Base-by-base conservation (phyloP, 2,113 vertebrate genomes). In the Azemiops feae region DNA sequence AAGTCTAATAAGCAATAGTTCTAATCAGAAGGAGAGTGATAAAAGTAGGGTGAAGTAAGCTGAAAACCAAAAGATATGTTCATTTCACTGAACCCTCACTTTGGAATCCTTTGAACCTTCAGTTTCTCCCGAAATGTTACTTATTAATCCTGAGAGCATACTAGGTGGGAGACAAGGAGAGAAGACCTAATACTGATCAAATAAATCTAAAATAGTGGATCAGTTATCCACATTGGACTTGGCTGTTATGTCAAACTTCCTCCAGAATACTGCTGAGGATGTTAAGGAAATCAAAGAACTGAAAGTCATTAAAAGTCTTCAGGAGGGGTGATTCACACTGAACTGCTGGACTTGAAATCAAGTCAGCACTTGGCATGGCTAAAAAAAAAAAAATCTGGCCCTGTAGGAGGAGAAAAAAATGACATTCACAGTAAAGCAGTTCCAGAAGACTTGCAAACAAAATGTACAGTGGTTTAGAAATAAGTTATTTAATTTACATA, bases 321-420 rank as follows among this genome's bases (percentile, higher is more conserved):
- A 81, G 52, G 54, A 90, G 92, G 87, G 86, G 64, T 85, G 39
- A 93, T 89, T 90, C 69, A 85, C 74, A 58, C 54, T 60, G 43
- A 93, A 90, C 47, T 60, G 81, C 89, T 90, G 89, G 55, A 93
- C 55, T 86, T 86, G 74, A 93, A 89, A 74, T 52, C 69, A 58
- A 52, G 69, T 39, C 12, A 85, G 50, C 53, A 58, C 12, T 50
- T 18, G 47, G 64, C n/a, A 90, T 86, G n/a, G 23, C n/a, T 87
- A 25, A 54, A 54, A 52, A 90, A 64, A 81, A 74, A 39, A 64
- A 87, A 69, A 52, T 27, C 45, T 87, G 47, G 55, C 47, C 34
- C 89, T 93, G 57, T 87, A 87, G 7, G 3, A 39, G 45, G 45
- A 93, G 81, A 25, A 93, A 43, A 93, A 90, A 86, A 90, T 64